Conservation (phyloP, 2,113 vertebrate genomes). For the Odobenus rosmarus region DNA sequence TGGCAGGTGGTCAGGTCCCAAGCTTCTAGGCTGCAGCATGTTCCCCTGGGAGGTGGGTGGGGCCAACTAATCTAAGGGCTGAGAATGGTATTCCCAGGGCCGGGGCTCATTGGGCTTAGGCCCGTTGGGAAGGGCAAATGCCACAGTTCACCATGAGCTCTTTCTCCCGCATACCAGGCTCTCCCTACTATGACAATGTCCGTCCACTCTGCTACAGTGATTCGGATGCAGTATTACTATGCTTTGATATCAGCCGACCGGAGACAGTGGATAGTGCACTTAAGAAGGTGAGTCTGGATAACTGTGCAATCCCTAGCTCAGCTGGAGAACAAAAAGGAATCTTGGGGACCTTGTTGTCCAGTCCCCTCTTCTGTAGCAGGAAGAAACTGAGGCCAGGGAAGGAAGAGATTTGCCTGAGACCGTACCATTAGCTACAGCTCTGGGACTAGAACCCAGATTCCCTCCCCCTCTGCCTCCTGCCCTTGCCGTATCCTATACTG, state of each 20-base stretch:
- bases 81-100: not conserved
- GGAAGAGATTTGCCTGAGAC: not conserved
- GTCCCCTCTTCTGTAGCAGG: not conserved
- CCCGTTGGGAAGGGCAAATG: not conserved
- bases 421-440: not conserved
- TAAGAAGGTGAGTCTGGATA: slow-evolving; percentile 90
- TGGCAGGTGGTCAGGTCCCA: not conserved
- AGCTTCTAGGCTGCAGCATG: not conserved
- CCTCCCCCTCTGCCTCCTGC: not conserved
- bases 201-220: slow-evolving; percentile 98
- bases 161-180: slow-evolving; percentile 84
- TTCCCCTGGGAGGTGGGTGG: not conserved
- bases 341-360: not conserved
- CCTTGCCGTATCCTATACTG: not conserved
- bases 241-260: slow-evolving; percentile 95
- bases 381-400: slow-evolving; percentile 7
- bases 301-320: not conserved
- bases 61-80: not conserved
- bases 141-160: not conserved
- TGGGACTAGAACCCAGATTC: not conserved
- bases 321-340: slow-evolving; percentile 11
- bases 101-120: not conserved
- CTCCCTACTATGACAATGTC: slow-evolving; percentile 97
- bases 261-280: slow-evolving; percentile 93
- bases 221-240: slow-evolving; percentile 94